Percentiles rank a stretch among this genome's conserved stretches.
phyloP scores from a whole-genome alignment of 2,113 vertebrate genomes.

The Saguinus imperator region DNA sequence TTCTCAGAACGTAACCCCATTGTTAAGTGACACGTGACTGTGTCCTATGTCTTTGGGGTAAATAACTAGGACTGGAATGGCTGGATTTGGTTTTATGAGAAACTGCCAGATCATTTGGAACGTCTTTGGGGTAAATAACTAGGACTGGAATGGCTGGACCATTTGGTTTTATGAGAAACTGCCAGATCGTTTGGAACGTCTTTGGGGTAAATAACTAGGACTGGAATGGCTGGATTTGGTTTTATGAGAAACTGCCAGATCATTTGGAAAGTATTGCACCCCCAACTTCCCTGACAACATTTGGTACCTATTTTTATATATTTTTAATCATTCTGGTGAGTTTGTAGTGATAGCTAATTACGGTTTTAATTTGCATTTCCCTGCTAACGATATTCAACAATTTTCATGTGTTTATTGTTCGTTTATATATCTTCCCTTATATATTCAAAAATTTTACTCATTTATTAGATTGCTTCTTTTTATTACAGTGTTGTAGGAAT shows the following conservation, averaged over 20 bases:
- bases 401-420: not conserved
- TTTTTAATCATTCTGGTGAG: not conserved
- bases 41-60: not conserved
- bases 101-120: not conserved
- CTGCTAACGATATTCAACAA: not conserved
- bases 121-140: not conserved
- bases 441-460: not conserved
- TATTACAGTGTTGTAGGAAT: not conserved
- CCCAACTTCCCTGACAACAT: not conserved
- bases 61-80: not conserved
- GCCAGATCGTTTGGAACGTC: too few relatives aligned
- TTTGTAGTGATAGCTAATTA: not conserved
- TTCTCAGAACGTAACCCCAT: not conserved
- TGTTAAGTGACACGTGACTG: not conserved
- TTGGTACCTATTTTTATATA: not conserved
- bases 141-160: not conserved
- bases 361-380: not conserved
- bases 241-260: not conserved
- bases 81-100: not conserved
- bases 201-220: not conserved
- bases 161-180: too few relatives aligned
- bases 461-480: not conserved
- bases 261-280: not conserved
- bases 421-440: not conserved
- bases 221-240: not conserved